Conservation (phyloP, 2,888 invertebrate species). For the Scaptomyza reducta region DNA sequence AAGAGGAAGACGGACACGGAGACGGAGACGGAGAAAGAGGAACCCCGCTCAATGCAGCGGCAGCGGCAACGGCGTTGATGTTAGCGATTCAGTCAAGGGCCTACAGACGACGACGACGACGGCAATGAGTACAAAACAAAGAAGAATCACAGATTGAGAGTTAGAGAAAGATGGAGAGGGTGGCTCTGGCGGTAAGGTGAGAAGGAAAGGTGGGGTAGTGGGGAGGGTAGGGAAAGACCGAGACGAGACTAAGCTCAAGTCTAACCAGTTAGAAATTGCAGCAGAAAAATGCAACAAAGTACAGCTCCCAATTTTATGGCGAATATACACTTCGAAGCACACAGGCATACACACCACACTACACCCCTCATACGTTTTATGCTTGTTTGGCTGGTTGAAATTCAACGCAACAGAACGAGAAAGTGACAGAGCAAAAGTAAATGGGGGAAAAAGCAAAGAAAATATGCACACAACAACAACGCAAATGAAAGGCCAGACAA, state of each 20-base stretch:
- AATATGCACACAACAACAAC: conserved; percentile 26
- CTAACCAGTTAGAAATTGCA: conserved; percentile 77
- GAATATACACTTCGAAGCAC: background rate
- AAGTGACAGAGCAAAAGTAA: conserved; percentile 68
- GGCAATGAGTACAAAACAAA: conserved; percentile 55
- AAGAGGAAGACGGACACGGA: conserved; percentile 5
- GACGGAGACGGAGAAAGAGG: conserved; percentile 37
- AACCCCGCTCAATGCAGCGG: conserved; percentile 73
- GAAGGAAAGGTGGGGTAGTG: background rate
- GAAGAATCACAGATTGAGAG: conserved; percentile 13
- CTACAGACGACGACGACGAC: conserved; percentile 55
- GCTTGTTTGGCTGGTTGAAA: conserved; percentile 75
- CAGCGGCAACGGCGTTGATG: conserved; percentile 31
- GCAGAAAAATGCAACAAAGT: conserved; percentile 76
- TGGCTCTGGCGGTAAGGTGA: conserved; percentile 4
- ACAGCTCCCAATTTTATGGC: conserved; percentile 73
- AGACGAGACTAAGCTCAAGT: conserved; percentile 61
- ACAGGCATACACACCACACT: background rate
- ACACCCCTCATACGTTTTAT: conserved; percentile 39
- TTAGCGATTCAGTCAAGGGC: conserved; percentile 68
- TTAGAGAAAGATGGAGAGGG: background rate
- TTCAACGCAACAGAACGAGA: conserved; percentile 78
- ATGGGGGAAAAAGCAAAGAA: conserved; percentile 64
- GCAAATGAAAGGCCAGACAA: conserved; percentile 55
- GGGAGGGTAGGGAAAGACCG: conserved; percentile 32